phyloP scores from a whole-genome alignment of 2,888 invertebrate species.

The Branchipolynoe longqiensis region DNA sequence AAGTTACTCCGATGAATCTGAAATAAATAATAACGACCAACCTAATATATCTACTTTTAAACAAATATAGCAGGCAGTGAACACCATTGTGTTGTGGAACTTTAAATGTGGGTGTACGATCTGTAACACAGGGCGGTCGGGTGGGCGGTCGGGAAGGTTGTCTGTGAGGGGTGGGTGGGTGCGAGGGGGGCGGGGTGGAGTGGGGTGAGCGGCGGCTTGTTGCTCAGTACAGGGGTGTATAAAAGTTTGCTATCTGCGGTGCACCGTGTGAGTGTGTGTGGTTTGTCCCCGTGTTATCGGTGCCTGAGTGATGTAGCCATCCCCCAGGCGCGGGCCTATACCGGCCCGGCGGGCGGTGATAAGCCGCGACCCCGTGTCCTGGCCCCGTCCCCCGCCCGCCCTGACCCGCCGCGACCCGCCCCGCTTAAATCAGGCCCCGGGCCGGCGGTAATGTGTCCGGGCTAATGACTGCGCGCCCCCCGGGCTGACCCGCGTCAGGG shows the following conservation, averaged over 20 bases:
- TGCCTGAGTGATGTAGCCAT: conserved; percentile 41
- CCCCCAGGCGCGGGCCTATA: conserved; percentile 19
- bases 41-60: too few species aligned
- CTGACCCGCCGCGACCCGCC: background rate
- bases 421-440: conserved; percentile 49
- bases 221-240: background rate
- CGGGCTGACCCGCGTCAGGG: conserved; percentile 17
- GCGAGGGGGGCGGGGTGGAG: background rate
- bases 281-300: conserved; percentile 42
- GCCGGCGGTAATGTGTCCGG: conserved; percentile 36
- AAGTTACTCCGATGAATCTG: too few species aligned
- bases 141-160: too few species aligned
- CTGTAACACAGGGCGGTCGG: too few species aligned
- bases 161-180: background rate
- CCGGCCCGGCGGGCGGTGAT: conserved; percentile 26
- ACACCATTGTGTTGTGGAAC: too few species aligned
- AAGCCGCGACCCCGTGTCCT: conserved; percentile 37
- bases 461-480: conserved; percentile 34
- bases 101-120: too few species aligned
- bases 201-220: background rate
- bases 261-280: conserved; percentile 34
- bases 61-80: too few species aligned
- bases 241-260: conserved; percentile 46
- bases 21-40: too few species aligned
- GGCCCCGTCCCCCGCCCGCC: background rate